These are phyloP conservation scores for Sarcophaga bullata DNA, from an alignment of 1,140 invertebrate species.

Conservation along the genomic window DNA sequence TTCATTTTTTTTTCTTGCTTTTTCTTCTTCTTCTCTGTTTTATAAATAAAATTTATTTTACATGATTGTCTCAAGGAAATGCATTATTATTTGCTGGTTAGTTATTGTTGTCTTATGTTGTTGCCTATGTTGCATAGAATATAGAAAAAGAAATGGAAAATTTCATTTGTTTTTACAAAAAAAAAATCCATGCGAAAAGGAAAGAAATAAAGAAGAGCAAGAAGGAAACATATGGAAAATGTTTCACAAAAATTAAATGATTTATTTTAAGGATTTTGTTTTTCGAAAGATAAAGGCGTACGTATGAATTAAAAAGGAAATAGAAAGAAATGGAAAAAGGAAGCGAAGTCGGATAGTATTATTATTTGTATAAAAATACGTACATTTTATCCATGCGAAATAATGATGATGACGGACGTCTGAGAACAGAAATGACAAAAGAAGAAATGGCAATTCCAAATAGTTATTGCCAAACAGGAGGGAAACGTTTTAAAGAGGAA, in stretches of 20 bases:
- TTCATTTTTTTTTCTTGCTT: too few species aligned
- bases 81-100: constrained; percentile 55
- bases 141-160: not conserved
- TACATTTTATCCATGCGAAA: not conserved
- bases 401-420: constrained; percentile 11
- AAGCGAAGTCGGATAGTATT: not conserved
- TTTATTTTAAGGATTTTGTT: constrained; percentile 37
- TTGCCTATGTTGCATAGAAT: not conserved
- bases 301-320: too few species aligned
- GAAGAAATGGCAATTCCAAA: too few species aligned
- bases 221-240: constrained; percentile 23
- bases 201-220: constrained; percentile 20
- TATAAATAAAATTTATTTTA: constrained; percentile 13
- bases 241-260: constrained; percentile 31
- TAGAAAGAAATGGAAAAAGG: not conserved
- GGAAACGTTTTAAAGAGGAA: too few species aligned
- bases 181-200: not conserved
- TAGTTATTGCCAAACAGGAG: too few species aligned
- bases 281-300: too few species aligned
- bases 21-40: not conserved
- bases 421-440: not conserved
- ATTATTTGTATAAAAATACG: constrained; percentile 21
- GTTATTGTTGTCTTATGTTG: not conserved
- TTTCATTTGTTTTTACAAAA: constrained; percentile 1
- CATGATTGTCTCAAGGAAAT: constrained; percentile 50